Evolutionary conservation across 1,140 invertebrate genomes (phyloP), one percentile per base, ranked within the genome.

Genomic region (Penaeus japonicus): DNA sequence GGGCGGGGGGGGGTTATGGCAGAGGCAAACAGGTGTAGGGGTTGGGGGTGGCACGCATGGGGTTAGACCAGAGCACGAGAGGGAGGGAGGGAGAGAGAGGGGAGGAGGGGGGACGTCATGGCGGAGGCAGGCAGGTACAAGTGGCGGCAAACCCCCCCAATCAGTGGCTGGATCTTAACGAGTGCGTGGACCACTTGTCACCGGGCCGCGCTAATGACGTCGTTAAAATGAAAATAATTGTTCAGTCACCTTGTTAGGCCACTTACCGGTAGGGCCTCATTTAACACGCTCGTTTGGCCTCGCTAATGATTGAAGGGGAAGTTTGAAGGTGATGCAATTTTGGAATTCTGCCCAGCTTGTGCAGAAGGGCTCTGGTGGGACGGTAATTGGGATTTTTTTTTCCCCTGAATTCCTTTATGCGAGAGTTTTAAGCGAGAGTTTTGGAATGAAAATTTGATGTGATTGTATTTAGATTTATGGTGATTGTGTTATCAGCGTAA

Each of bases 151-250:
- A 27, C 79, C 80, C 86, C 79, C 77, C 86, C 86, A 88, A 88
- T 88, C 86, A 88, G 78, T 88, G 86, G 86, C 62, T 80, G 32
- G 65, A 88, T 88, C 86, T 88, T 88, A 88, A 88, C 86, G 86
- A 88, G 79, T 54, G 78, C 79, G 62, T 88, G 70, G 86, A 39
- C 86, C 86, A 82, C 86, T 88, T 88, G 86, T 88, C 86, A 88
- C 86, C 80, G 59, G 86, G 86, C 79, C 47, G 86, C 86, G 86
- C 86, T 88, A 88, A 88, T 88, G 86, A 88, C 86, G 79, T 88
- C 86, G 86, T 88, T 88, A 88, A 88, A 88, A 88, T 88, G 86
- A 88, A 88, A 88, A 88, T 88, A 88, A 88, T 88, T 88, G 86
- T 82, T 88, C 86, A 88, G 86, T 88, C 86, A 88, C 86, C 86